Evolutionary conservation across 1,140 invertebrate species (phyloP), one percentile per base, ranked within the genome.

Genomic region (Drosophila persimilis): DNA sequence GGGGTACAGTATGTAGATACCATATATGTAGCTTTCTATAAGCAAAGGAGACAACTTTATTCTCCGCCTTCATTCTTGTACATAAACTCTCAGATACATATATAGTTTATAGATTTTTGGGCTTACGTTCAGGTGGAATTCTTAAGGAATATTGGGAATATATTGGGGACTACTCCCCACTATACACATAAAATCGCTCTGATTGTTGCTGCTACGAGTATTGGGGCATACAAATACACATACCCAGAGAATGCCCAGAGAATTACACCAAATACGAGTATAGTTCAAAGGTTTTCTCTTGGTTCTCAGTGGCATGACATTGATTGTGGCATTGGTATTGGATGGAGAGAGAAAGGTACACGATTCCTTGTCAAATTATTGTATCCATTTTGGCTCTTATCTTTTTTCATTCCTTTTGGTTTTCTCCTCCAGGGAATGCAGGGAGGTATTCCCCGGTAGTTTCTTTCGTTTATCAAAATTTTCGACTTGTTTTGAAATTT

Each of bases 331-430:
- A 17, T 17, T 52, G 35, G 26, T 47, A 6, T 61, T 43, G 29
- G 24, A 47, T 51, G 13, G 39, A 26, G 24, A 13, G 69, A 29
- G 54, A 74, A 62, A 83, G 80, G 80, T 83, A 83, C 80, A 84
- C 65, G 80, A 61, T 83, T 83, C 51, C 80, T 74, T 83, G 58
- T 79, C 35, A 48, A 45, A 44, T 80, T 75, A 65, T 61, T 62
- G 71, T 80, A 71, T 52, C 39, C 43, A 55, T 43, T 44, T 44
- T 43, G 52, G 7, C 26, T 46, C 44, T 43, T 26, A 11, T 65
- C 59, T 52, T 26, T 39, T 62, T 31, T 39, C 5, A 29, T 24
- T 3, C 9, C 6, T 29, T 35, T 22, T 13, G 17, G 7, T 31
- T 31, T 9, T 31, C 2, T 6, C 7, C 7, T 6, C 7, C 8